A percentile compares a stretch with the other conserved stretches of the same genome.
phyloP scores from a whole-genome alignment of 1,140 invertebrate species.

The Teleopsis dalmanni region DNA sequence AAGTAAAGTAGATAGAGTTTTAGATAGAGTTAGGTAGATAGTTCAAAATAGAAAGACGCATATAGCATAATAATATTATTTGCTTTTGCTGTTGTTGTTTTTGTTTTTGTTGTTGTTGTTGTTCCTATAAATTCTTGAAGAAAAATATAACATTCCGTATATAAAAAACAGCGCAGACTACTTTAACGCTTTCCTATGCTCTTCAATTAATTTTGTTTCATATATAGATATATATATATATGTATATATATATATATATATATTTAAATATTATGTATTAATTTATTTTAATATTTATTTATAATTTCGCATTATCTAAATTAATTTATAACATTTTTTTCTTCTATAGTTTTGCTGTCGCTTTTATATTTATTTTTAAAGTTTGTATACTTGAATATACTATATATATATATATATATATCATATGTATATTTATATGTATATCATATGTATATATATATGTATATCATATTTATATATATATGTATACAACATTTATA shows the following conservation, averaged over 20 bases:
- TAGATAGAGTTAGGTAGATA: too few relatives aligned
- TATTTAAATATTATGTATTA: not conserved
- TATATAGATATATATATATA: not conserved
- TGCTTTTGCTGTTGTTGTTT: too few relatives aligned
- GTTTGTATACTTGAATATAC: not conserved
- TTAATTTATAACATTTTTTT: too few relatives aligned
- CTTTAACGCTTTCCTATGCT: constrained; percentile 1
- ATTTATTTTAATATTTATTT: constrained; percentile 5
- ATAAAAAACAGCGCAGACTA: too few relatives aligned
- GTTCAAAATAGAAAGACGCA: too few relatives aligned
- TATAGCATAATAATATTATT: too few relatives aligned
- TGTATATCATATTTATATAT: not conserved
- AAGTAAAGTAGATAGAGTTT: too few relatives aligned
- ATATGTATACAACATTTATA: not conserved
- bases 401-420: not conserved
- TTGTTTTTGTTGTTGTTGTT: too few relatives aligned
- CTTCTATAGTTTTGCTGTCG: not conserved
- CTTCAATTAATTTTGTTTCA: not conserved
- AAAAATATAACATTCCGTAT: too few relatives aligned
- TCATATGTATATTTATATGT: not conserved
- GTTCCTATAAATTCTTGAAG: too few relatives aligned
- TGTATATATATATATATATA: not conserved
- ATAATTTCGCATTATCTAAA: constrained; percentile 4
- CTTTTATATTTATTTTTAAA: not conserved
- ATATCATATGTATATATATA: not conserved